phyloP scores from a whole-genome alignment of 2,888 invertebrate genomes.

The Oligia fasciuncula region DNA sequence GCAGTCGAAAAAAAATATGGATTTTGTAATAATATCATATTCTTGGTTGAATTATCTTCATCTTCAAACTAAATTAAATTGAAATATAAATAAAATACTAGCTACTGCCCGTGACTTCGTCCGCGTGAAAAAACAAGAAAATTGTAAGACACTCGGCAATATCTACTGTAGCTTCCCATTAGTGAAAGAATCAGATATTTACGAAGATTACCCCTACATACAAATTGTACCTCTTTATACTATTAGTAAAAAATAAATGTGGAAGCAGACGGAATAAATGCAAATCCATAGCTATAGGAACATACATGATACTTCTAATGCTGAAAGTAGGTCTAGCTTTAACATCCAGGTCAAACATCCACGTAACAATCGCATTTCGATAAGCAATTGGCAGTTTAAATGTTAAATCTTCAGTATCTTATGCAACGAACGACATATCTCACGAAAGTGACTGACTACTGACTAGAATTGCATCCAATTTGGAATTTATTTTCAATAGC shows the following conservation, averaged over 20 bases:
- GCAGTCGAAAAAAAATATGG: background rate
- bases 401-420: constrained; percentile 77
- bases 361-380: constrained; percentile 75
- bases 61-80: background rate
- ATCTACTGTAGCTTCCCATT: background rate
- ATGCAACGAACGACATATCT: constrained; percentile 73
- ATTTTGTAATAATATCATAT: background rate
- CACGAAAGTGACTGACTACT: constrained; percentile 69
- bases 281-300: background rate
- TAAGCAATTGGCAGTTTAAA: constrained; percentile 75
- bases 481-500: constrained; percentile 39
- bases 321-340: constrained; percentile 65
- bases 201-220: background rate
- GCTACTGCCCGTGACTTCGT: no score
- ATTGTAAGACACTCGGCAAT: background rate
- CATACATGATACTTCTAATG: constrained; percentile 21
- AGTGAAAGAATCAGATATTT: background rate
- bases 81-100: background rate
- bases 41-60: background rate
- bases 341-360: constrained; percentile 72
- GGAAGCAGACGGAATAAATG: background rate
- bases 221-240: background rate
- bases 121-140: background rate
- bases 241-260: background rate
- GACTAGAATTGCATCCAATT: constrained; percentile 36